Base-by-base conservation (phyloP, 1,140 invertebrate species). In the Rhizoglyphus robini region DNA sequence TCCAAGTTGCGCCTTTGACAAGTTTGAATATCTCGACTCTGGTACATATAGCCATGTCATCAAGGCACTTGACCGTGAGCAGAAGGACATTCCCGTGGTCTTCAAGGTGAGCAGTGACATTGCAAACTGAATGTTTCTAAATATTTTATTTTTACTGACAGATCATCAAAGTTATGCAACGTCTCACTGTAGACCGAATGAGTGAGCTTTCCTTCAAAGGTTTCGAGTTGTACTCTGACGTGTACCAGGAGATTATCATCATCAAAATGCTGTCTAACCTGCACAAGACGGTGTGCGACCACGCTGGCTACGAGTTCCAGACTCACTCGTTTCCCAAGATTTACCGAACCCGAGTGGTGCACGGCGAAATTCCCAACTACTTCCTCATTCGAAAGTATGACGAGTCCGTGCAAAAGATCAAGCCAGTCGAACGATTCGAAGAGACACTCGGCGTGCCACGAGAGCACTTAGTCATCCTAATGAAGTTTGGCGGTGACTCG, bases 401-500 rank as follows among this genome's bases (percentile, higher is more conserved):
- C 41, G 63, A 64, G 18, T 11, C 8, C 5, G 30, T 13, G 15
- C 13, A 20, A 2, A 64, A 64, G 41, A n/a, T 54, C 25, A 48
- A 64, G n/a, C 20, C 31, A 57, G 34, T 64, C 3, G 41, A 64
- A 38, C 38, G 23, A 18, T 49, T 49, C 25, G 27, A 48, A n/a
- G 63, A 64, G 1, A 27, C 18, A n/a, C 32, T 23, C n/a, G 46
- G 46, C 23, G 31, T 27, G 3, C 63, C 63, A 11, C 41, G 47
- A 23, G 38, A 49, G 27, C 4, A 64, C 41, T 38, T 64, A n/a
- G 63, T 57, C 3, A 23, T 57, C 13, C 5, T 51, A n/a, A 64
- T 64, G 63, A 64, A 64, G 27, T 64, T 27, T 57, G 20, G 63
- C 29, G 63, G 63, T 11, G 63, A 64, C n/a, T 48, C 63, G 18